Percentiles rank a stretch among this genome's conserved stretches.
These are phyloP conservation scores for Sturmia bella DNA, from an alignment of 2,888 invertebrate species.

Conservation along the genomic window DNA sequence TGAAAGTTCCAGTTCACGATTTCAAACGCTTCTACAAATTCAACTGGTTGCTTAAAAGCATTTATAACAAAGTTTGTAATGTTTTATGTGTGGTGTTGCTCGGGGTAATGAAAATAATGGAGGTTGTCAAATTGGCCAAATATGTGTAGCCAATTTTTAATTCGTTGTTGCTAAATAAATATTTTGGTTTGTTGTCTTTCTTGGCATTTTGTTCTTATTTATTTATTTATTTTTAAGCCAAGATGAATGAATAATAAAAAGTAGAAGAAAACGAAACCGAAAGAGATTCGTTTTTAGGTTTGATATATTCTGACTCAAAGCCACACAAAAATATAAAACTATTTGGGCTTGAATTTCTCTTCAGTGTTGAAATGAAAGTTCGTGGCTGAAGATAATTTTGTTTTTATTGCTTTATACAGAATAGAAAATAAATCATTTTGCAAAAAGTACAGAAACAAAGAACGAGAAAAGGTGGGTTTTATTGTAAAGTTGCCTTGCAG, in stretches of 20 bases:
- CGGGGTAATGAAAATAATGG: no score
- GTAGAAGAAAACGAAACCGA: conserved; percentile 4
- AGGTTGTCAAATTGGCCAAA: no score
- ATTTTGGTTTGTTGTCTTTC: not conserved
- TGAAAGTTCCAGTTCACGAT: no score
- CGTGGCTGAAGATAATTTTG: conserved; percentile 64
- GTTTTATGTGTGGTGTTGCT: no score
- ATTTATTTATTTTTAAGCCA: conserved; percentile 37
- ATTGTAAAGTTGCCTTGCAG: conserved; percentile 14
- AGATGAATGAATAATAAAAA: conserved; percentile 15
- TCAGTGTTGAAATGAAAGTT: conserved; percentile 60
- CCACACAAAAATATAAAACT: not conserved
- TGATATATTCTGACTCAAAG: not conserved
- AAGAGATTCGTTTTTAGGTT: conserved; percentile 18
- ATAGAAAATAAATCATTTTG: conserved; percentile 11
- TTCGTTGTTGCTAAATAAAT: conserved; percentile 3
- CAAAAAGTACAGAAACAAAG: not conserved
- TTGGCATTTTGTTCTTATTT: conserved; percentile 30
- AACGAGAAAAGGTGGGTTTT: conserved; percentile 22
- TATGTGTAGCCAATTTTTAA: not conserved
- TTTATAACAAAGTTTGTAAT: no score
- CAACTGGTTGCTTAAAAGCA: no score
- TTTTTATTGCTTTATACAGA: conserved; percentile 32
- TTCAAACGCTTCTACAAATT: no score
- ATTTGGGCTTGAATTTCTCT: conserved; percentile 14